These are phyloP conservation scores for Sebastes matsubarae DNA, from an alignment of 2,797 vertebrate species.

Conservation along the genomic window DNA sequence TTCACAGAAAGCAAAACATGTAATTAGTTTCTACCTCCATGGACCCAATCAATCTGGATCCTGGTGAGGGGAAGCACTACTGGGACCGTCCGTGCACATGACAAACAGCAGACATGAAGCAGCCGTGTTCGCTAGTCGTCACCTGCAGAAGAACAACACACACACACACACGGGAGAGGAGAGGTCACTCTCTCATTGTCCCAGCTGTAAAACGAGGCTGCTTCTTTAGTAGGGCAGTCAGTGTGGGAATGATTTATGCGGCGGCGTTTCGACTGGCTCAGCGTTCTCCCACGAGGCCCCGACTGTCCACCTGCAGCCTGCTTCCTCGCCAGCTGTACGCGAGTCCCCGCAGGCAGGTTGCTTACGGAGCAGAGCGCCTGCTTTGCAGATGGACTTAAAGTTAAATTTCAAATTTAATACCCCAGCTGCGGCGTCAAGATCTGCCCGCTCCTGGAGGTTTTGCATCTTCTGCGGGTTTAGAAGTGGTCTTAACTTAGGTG, in stretches of 20 bases:
- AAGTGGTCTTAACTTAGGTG: background rate
- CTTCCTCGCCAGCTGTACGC: conserved; percentile 66
- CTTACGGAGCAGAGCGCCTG: conserved; percentile 41
- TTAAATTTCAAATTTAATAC: conserved; percentile 43
- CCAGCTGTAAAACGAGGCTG: conserved; percentile 63
- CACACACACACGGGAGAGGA: background rate
- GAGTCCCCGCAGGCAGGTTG: conserved; percentile 60
- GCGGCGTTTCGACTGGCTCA: conserved; percentile 33
- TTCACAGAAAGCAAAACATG: conserved; percentile 66
- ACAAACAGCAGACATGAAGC: conserved; percentile 23
- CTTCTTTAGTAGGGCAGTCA: conserved; percentile 67
- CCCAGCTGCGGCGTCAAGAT: conserved; percentile 27
- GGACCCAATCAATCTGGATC: conserved; percentile 68
- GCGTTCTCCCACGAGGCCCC: conserved; percentile 59
- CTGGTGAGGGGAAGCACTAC: conserved; percentile 26
- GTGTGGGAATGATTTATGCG: conserved; percentile 73
- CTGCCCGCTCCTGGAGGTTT: conserved; percentile 22
- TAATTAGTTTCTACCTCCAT: conserved; percentile 71
- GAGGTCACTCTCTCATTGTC: conserved; percentile 67
- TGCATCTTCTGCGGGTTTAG: conserved; percentile 17
- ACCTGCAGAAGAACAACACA: conserved; percentile 57
- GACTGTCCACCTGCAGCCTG: conserved; percentile 70
- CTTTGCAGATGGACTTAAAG: conserved; percentile 57
- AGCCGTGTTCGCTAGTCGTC: background rate
- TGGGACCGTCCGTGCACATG: conserved; percentile 39